A percentile compares a stretch with the other conserved stretches of the same genome.
These are phyloP conservation scores for Cephus cinctus DNA, from an alignment of 1,140 invertebrate genomes.

Conservation along the genomic window DNA sequence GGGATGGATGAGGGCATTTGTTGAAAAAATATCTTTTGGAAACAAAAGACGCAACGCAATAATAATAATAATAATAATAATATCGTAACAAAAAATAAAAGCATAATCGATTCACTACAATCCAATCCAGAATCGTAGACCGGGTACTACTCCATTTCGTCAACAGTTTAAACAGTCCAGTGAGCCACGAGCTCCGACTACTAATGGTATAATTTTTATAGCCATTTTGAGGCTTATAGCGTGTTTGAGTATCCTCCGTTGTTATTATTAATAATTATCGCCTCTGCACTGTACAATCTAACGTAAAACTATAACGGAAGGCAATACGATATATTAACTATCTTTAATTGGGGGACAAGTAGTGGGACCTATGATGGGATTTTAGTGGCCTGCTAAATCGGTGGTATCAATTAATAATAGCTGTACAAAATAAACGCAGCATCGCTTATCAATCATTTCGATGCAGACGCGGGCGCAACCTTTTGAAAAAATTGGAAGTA, in stretches of 20 bases:
- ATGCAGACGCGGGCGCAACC: background rate
- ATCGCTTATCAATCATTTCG: background rate
- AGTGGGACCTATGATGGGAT: no score
- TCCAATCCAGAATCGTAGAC: slow-evolving; percentile 42
- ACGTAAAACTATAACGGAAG: slow-evolving; percentile 27
- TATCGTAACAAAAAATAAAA: slow-evolving; percentile 42
- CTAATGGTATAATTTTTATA: slow-evolving; percentile 28
- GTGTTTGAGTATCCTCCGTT: no score
- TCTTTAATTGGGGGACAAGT: background rate
- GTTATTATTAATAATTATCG: no score
- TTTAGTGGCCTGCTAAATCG: no score
- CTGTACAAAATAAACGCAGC: no score
- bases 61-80: slow-evolving; percentile 27
- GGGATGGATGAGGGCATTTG: no score
- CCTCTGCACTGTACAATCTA: slow-evolving; percentile 24
- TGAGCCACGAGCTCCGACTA: slow-evolving; percentile 21
- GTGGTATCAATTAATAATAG: background rate
- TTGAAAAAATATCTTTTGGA: slow-evolving; percentile 14
- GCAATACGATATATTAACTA: slow-evolving; percentile 6
- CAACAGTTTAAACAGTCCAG: slow-evolving; percentile 41
- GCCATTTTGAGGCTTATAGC: slow-evolving; percentile 19
- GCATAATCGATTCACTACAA: slow-evolving; percentile 39
- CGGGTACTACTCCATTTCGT: slow-evolving; percentile 44
- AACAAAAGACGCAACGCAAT: slow-evolving; percentile 32
- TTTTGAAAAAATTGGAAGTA: background rate